phyloP scores from a whole-genome alignment of 2,113 vertebrate species.

The Danio rerio region DNA sequence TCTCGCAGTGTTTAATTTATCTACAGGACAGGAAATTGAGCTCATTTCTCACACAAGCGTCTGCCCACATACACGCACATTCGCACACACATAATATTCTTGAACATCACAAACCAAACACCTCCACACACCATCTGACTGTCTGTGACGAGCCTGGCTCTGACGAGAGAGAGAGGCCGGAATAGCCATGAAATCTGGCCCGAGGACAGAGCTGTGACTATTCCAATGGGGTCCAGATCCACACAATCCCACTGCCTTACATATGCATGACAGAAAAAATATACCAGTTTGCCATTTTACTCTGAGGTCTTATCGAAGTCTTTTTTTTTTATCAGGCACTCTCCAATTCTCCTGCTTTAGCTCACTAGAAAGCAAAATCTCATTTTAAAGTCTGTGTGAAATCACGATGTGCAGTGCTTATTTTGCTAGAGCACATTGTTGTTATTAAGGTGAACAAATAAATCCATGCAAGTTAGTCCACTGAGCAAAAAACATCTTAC shows the following conservation, averaged over 20 bases:
- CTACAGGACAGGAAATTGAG: constrained; percentile 21
- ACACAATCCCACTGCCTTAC: background rate
- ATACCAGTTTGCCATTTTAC: too few species aligned
- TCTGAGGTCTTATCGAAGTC: too few species aligned
- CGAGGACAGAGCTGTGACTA: background rate
- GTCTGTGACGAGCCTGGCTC: background rate
- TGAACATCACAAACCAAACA: constrained; percentile 27
- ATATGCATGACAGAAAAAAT: too few species aligned
- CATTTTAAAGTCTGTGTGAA: too few species aligned
- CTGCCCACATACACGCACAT: constrained; percentile 34
- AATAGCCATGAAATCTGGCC: background rate
- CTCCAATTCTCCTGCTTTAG: too few species aligned
- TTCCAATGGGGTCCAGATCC: background rate
- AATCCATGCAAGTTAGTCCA: too few species aligned
- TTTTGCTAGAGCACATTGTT: too few species aligned
- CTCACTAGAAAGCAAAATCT: too few species aligned
- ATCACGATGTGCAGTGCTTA: too few species aligned
- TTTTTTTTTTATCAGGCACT: too few species aligned
- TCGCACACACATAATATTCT: constrained; percentile 22
- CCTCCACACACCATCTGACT: constrained; percentile 48
- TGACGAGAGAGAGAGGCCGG: background rate
- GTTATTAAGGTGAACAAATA: too few species aligned
- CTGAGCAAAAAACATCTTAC: too few species aligned
- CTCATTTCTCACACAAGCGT: background rate
- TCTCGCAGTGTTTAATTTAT: constrained; percentile 24